Evolutionary conservation across 2,797 vertebrate genomes (phyloP), one percentile per base, ranked within the genome.

Genomic region (Spinus olivaceus): DNA sequence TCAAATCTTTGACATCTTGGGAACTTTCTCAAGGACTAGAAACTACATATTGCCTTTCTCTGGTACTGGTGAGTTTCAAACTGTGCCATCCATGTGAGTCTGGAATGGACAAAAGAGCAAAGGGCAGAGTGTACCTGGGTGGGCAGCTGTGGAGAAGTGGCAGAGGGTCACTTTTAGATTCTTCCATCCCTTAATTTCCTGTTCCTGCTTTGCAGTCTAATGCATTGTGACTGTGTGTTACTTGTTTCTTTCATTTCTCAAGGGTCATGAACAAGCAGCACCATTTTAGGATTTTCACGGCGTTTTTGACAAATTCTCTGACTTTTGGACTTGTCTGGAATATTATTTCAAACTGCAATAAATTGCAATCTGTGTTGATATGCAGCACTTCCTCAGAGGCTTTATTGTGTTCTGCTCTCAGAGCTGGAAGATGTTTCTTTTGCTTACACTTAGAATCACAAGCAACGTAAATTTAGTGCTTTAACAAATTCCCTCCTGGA

Each of bases 401-500:
- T 54, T 70, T 61, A 12, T 33, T 59, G 61, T 78, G 33, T 59
- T 90, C 83, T 76, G 42, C 79, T 94, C 81, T 72, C 60, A 2
- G 56, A 39, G 64, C 51, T 74, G 49, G 65, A 83, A 93, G 67
- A 70, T 6, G 5, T 71, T 84, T 80, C 57, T 84, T 81, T 90
- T 94, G 86, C 67, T 88, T 91, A 67, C 46, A 49, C 77, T 88
- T 64, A 80, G 54, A 59, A 84, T 90, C 74, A 46, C 60, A 65
- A 57, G 67, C 73, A 72, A 79, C 35, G 41, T 76, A 71, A 90
- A 86, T 92, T 53, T 78, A 83, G 93, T 59, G 28, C 44, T 92
- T 89, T 86, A 84, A 71, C 92, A 70, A 92, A 94, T 84, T 96
- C 81, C 72, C 86, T 88, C 35, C 17, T 90, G 93, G 81, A 88